Percentiles rank a stretch among this genome's conserved stretches.
Conservation (phyloP, 2,888 invertebrate species). For the Neoascia interrupta region DNA sequence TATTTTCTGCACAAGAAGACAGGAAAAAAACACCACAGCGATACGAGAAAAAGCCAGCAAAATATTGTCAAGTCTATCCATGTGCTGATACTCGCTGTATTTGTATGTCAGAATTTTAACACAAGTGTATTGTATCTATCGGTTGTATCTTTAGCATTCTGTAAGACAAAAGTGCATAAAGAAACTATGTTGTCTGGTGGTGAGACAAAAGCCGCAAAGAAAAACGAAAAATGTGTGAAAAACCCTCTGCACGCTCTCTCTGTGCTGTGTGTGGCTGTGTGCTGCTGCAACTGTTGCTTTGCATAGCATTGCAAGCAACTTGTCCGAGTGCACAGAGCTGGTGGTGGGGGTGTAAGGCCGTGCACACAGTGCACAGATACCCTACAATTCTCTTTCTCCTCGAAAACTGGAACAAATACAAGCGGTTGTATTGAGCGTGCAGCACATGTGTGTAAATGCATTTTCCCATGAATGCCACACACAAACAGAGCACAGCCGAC, state of each 20-base stretch:
- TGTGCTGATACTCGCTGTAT: constrained; percentile 23
- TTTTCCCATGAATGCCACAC: not conserved
- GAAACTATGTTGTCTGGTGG: constrained; percentile 56
- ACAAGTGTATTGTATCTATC: constrained; percentile 67
- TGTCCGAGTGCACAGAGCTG: not conserved
- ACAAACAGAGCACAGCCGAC: too few species aligned
- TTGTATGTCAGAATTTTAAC: constrained; percentile 54
- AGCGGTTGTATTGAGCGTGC: not conserved
- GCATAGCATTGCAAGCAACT: not conserved
- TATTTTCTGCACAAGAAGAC: constrained; percentile 50
- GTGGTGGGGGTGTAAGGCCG: constrained; percentile 18
- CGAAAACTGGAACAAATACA: constrained; percentile 43
- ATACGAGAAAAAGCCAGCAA: constrained; percentile 9
- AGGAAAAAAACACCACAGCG: constrained; percentile 20
- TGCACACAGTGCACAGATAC: not conserved
- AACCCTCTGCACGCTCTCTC: not conserved
- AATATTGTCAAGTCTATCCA: constrained; percentile 59
- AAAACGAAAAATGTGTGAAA: not conserved
- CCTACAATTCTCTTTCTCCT: constrained; percentile 30
- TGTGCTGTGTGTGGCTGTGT: not conserved
- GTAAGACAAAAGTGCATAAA: constrained; percentile 53
- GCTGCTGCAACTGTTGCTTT: constrained; percentile 52
- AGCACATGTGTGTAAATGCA: constrained; percentile 2
- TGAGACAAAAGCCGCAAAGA: constrained; percentile 28
- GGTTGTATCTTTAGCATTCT: constrained; percentile 62